These are phyloP conservation scores for Enteromius trimaculatus DNA, from an alignment of 2,797 vertebrate species.

Conservation along the genomic window DNA sequence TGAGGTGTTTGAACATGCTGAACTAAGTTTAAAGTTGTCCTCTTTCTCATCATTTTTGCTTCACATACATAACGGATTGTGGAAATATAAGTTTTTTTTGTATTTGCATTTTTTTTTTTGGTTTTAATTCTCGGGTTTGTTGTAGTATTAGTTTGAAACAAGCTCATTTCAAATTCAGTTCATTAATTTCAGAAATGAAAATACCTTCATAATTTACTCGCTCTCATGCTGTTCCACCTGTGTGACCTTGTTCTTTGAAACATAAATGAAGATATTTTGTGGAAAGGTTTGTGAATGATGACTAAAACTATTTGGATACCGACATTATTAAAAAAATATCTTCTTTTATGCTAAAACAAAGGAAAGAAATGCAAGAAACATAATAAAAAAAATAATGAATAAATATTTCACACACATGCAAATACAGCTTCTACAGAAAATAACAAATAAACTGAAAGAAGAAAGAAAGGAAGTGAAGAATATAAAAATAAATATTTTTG, in stretches of 20 bases:
- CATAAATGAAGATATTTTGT: neutral
- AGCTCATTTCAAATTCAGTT: neutral
- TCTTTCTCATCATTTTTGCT: neutral
- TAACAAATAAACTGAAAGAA: neutral
- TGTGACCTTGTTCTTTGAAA: neutral
- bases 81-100: neutral
- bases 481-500: neutral
- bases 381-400: neutral
- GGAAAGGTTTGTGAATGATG: neutral
- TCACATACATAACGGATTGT: neutral
- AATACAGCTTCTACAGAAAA: neutral
- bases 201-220: neutral
- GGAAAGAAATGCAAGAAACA: neutral
- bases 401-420: neutral
- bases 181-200: neutral
- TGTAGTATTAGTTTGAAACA: neutral
- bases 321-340: neutral
- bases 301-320: neutral
- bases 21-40: conserved; percentile 2
- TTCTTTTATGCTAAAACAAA: neutral
- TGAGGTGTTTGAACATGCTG: neutral
- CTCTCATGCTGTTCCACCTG: neutral
- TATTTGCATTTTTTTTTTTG: neutral
- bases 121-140: neutral
- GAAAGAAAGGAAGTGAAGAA: too few species aligned